These are phyloP conservation scores for Anguilla japonica DNA, from an alignment of 2,113 vertebrate species.

Conservation along the genomic window DNA sequence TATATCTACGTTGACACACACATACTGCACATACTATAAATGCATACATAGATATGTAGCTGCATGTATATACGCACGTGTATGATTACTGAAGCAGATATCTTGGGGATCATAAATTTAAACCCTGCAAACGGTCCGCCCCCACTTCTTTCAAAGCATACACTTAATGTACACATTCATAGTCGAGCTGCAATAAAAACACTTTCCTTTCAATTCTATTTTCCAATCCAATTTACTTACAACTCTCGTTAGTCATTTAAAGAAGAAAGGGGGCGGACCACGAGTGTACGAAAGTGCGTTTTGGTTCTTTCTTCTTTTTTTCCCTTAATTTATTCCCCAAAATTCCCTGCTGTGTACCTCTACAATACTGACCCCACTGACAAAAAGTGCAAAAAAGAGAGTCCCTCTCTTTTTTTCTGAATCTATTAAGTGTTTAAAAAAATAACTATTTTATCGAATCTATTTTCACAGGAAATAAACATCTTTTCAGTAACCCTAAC, in stretches of 20 bases:
- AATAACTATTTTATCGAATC: constrained; percentile 69
- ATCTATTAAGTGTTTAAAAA: constrained; percentile 37
- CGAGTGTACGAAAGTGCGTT: not conserved
- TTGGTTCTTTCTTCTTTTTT: not conserved
- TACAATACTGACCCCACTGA: constrained; percentile 22
- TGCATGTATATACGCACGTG: not conserved
- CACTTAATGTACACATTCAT: not conserved
- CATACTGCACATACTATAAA: not conserved
- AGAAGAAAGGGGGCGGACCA: not conserved
- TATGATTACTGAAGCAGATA: not conserved
- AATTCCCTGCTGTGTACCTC: constrained; percentile 32
- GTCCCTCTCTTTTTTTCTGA: constrained; percentile 21
- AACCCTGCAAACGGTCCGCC: not conserved
- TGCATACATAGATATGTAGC: not conserved
- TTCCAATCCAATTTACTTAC: not conserved
- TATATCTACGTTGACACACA: not conserved
- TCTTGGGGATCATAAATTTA: not conserved
- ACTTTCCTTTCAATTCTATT: not conserved
- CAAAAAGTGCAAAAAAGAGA: constrained; percentile 36
- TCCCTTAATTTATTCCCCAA: not conserved
- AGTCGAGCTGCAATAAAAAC: not conserved
- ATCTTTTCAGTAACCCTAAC: constrained; percentile 66
- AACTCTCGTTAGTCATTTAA: no score
- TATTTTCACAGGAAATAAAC: constrained; percentile 68
- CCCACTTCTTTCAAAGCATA: not conserved